phyloP scores from a whole-genome alignment of 2,113 vertebrate species.

The Scomber colias region DNA sequence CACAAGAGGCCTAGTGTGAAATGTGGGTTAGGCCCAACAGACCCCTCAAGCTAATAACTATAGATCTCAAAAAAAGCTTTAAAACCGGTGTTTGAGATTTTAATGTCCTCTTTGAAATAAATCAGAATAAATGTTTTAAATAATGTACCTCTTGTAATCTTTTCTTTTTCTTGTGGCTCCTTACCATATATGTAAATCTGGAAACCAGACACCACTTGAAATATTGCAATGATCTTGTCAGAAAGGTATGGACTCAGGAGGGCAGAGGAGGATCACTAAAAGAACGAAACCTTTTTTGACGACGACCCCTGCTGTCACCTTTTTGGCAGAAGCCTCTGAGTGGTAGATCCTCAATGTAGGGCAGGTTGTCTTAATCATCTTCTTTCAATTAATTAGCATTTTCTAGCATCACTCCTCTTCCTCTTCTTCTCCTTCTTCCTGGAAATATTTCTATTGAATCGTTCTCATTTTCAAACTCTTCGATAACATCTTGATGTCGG shows the following conservation, averaged over 20 bases:
- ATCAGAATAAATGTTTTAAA: not conserved
- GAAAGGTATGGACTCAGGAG: constrained; percentile 48
- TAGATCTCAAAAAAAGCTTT: not conserved
- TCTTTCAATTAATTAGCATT: constrained; percentile 46
- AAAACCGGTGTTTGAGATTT: not conserved
- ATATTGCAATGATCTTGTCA: constrained; percentile 28
- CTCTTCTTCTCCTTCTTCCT: constrained; percentile 7
- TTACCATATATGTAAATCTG: constrained; percentile 16
- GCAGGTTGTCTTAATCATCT: constrained; percentile 36
- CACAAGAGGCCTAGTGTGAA: constrained; percentile 40
- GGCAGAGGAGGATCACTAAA: constrained; percentile 40
- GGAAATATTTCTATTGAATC: constrained; percentile 40
- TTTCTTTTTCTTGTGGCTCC: not conserved
- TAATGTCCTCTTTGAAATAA: not conserved
- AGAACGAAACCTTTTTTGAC: constrained; percentile 52
- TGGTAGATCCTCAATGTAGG: constrained; percentile 36
- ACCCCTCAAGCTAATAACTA: constrained; percentile 12
- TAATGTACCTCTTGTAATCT: not conserved
- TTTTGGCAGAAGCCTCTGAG: constrained; percentile 17
- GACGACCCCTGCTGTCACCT: constrained; percentile 49
- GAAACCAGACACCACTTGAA: constrained; percentile 32
- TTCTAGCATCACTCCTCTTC: not conserved
- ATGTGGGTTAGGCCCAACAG: constrained; percentile 55
- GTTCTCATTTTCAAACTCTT: constrained; percentile 21
- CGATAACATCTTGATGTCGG: not conserved